Evolutionary conservation across 2,888 invertebrate genomes (phyloP), one percentile per base, ranked within the genome.

Genomic region (Synanthedon formicaeformis): DNA sequence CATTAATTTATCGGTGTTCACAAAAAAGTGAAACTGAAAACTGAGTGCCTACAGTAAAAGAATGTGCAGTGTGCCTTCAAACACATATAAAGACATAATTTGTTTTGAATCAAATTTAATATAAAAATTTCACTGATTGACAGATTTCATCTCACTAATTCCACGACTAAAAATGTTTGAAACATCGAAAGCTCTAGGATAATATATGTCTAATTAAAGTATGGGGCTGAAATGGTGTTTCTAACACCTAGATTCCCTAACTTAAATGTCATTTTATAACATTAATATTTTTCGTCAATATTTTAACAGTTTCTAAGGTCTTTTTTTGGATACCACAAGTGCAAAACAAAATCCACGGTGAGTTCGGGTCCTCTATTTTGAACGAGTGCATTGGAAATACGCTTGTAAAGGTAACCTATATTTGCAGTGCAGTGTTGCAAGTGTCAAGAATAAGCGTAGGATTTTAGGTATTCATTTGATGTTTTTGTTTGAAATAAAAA

Each of bases 101-200:
- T 45, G 45, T 8, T 3, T 45, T 45, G 13, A 45, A 45, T 6
- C 4, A 4, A 45, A 45, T 13, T 8, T 13, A n/a, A 41, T n/a
- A 41, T n/a, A 45, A 6, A n/a, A 12, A n/a, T 45, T 34, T 34
- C 34, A 34, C 34, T 34, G 23, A 23, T 23, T 23, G 10, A 34
- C 34, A 34, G 40, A 40, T 51, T 14, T 40, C 16, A 40, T n/a
- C 45, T 45, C 45, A 45, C 45, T 45, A 45, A 45, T 55, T 54
- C 56, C 56, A 59, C 55, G 56, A 60, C 66, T 65, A 66, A 62
- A 59, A 58, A 58, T 56, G 57, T 53, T 59, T 57, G 58, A 61
- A 58, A 69, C 67, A 72, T 58, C 62, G 62, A 68, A 70, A 70
- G 69, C 66, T 59, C 55, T 55, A 58, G 66, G 65, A 62, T 59